Conservation (phyloP, 2,797 vertebrate genomes). For the Enteromius paludinosus region DNA sequence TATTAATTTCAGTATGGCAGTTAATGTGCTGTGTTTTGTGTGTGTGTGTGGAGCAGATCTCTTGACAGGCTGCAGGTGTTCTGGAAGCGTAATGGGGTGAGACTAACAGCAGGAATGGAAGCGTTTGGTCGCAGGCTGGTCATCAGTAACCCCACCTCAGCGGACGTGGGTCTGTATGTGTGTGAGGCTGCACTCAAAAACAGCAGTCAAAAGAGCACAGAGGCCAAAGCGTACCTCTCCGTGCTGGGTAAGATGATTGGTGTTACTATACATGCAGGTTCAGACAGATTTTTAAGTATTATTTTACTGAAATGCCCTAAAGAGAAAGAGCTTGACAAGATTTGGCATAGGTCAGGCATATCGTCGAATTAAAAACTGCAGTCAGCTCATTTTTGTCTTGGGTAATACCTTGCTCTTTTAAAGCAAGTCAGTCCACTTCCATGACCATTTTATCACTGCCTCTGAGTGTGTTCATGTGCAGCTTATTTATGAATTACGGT, state of each 20-base stretch:
- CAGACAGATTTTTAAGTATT: not conserved
- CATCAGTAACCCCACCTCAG: conserved; percentile 75
- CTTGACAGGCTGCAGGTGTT: conserved; percentile 75
- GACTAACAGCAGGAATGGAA: conserved; percentile 74
- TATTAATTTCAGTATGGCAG: conserved; percentile 7
- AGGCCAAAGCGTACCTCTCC: conserved; percentile 76
- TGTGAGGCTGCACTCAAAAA: conserved; percentile 76
- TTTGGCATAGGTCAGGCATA: conserved; percentile 5
- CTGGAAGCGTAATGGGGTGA: conserved; percentile 80
- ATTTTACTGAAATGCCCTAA: conserved; percentile 20
- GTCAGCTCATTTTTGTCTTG: not conserved
- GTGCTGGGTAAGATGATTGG: conserved; percentile 73
- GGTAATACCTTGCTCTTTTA: not conserved
- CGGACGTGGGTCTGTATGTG: conserved; percentile 75
- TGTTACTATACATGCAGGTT: not conserved
- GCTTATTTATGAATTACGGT: not conserved
- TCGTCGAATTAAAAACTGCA: not conserved
- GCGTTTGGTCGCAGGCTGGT: conserved; percentile 78
- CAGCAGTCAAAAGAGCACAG: conserved; percentile 66
- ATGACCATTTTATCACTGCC: not conserved
- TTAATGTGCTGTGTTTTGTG: conserved; percentile 23
- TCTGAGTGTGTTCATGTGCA: not conserved
- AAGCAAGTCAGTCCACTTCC: conserved; percentile 1
- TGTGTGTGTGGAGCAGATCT: conserved; percentile 67
- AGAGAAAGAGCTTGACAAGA: conserved; percentile 12